These are phyloP conservation scores for Holcopasites calliopsidis DNA, from an alignment of 1,140 invertebrate genomes.

Conservation along the genomic window DNA sequence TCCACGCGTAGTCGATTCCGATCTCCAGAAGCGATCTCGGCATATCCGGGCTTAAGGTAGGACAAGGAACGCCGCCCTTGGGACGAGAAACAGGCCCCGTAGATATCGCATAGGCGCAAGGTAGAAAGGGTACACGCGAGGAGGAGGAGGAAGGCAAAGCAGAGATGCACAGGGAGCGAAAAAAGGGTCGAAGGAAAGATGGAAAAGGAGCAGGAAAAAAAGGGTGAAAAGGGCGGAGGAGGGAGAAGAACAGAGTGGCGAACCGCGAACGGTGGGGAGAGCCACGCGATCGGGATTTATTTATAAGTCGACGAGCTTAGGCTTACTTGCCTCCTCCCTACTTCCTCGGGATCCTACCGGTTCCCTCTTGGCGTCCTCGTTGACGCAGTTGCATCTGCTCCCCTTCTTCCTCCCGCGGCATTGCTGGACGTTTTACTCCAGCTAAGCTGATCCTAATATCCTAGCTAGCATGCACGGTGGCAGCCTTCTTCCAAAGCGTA, in stretches of 20 bases:
- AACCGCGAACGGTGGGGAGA: slow-evolving; percentile 67
- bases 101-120: background rate
- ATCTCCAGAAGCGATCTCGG: slow-evolving; percentile 23
- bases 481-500: background rate
- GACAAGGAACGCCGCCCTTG: slow-evolving; percentile 29
- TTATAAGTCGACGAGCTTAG: slow-evolving; percentile 76
- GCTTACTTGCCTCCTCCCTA: slow-evolving; percentile 55
- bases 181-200: slow-evolving; percentile 1
- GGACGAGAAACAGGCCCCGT: background rate
- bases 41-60: slow-evolving; percentile 39
- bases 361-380: slow-evolving; percentile 47
- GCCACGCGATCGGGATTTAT: slow-evolving; percentile 80
- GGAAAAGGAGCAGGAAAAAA: background rate
- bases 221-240: slow-evolving; percentile 13
- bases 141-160: too few species aligned
- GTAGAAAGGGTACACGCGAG: background rate
- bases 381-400: slow-evolving; percentile 22
- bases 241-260: slow-evolving; percentile 1
- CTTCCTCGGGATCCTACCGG: slow-evolving; percentile 49
- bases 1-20: background rate
- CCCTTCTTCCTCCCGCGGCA: background rate
- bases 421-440: slow-evolving; percentile 12
- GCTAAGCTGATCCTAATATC: slow-evolving; percentile 11
- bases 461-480: background rate
- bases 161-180: background rate